These are phyloP conservation scores for Marasmarcha lunaedactyla DNA, from an alignment of 2,888 invertebrate genomes.

Conservation along the genomic window DNA sequence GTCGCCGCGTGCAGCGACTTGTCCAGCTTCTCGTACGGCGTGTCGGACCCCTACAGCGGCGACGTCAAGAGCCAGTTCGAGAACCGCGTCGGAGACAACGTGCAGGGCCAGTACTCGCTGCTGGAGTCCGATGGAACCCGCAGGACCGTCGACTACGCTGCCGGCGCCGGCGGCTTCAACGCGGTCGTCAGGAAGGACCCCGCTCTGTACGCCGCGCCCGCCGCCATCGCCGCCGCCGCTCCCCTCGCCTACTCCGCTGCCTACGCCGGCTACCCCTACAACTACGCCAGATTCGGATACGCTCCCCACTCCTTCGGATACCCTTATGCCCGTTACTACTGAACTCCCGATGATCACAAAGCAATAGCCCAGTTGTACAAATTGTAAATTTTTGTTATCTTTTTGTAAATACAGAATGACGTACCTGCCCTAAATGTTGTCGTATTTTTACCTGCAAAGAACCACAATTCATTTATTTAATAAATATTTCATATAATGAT, in stretches of 20 bases:
- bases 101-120: conserved; percentile 49
- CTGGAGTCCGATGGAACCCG: conserved; percentile 47
- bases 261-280: conserved; percentile 2
- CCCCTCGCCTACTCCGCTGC: conserved; percentile 7
- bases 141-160: conserved; percentile 51
- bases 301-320: conserved; percentile 16
- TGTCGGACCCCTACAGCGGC: conserved; percentile 50
- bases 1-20: not conserved
- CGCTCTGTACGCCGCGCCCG: conserved; percentile 25
- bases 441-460: too few species aligned
- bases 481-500: too few species aligned
- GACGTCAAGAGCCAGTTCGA: conserved; percentile 52
- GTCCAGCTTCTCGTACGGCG: conserved; percentile 39
- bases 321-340: conserved; percentile 18
- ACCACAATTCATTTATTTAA: too few species aligned
- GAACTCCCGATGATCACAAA: not conserved
- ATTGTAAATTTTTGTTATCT: not conserved
- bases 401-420: not conserved
- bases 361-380: too few species aligned
- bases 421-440: too few species aligned
- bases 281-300: conserved; percentile 8
- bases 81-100: conserved; percentile 44
- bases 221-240: conserved; percentile 11
- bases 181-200: conserved; percentile 51
- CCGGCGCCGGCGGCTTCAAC: conserved; percentile 52